Conservation (phyloP, 2,888 invertebrate species). For the Phymatocera aterrima region DNA sequence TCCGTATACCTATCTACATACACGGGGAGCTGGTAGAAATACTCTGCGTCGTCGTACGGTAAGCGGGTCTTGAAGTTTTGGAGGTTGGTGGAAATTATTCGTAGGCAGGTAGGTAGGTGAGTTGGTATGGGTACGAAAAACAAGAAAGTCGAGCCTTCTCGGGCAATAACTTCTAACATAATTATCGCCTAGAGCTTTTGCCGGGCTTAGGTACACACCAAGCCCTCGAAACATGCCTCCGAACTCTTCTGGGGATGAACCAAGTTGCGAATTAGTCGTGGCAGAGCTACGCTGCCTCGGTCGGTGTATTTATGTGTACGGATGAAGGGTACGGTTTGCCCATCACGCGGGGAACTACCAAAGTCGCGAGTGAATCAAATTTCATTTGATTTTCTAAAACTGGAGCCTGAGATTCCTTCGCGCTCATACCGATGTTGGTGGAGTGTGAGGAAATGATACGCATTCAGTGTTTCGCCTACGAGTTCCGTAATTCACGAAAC, state of each 20-base stretch:
- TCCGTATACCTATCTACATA: conserved; percentile 22
- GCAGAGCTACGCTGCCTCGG: background rate
- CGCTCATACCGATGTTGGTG: no score
- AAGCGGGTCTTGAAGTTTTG: background rate
- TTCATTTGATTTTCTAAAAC: no score
- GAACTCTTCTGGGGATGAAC: background rate
- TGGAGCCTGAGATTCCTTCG: no score
- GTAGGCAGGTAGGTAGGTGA: background rate
- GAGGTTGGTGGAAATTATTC: conserved; percentile 1
- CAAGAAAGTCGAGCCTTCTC: background rate
- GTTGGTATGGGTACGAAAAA: background rate
- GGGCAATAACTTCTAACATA: conserved; percentile 24
- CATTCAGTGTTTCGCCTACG: no score
- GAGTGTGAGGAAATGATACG: no score
- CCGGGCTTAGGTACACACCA: background rate
- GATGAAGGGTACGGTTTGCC: no score
- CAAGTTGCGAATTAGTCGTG: background rate
- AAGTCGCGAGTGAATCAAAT: no score
- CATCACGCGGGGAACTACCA: no score
- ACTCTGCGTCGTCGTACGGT: background rate
- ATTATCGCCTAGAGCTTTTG: conserved; percentile 25
- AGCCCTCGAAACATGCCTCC: no score
- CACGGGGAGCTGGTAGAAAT: background rate
- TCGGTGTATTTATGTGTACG: no score
- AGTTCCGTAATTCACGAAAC: no score